Evolutionary conservation across 2,797 vertebrate species (phyloP).

Genomic region (Alcedo quadribrachys): DNA sequence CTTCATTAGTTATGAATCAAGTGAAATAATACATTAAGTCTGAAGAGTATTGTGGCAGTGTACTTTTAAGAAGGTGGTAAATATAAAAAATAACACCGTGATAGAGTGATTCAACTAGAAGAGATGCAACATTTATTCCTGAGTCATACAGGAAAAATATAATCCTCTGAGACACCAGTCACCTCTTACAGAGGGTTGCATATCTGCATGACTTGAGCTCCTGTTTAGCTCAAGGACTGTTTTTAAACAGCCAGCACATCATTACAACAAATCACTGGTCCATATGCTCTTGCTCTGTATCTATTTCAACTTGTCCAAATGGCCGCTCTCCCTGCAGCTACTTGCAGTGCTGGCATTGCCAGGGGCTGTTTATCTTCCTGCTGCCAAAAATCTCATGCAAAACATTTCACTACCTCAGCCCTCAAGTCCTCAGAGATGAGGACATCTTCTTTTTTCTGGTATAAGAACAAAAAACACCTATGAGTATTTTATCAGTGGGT

Average conservation of each 20-base stretch:
- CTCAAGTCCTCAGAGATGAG: not conserved
- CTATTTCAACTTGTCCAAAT: not conserved
- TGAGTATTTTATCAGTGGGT: not conserved
- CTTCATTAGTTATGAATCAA: not conserved
- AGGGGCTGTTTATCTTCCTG: not conserved
- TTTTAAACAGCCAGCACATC: not conserved
- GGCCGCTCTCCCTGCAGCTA: not conserved
- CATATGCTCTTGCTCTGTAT: fast-evolving
- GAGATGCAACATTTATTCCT: not conserved
- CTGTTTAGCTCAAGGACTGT: not conserved
- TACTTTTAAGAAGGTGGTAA: not conserved
- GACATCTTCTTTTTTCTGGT: not conserved
- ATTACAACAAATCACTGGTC: not conserved
- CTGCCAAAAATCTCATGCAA: not conserved
- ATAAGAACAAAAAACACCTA: not conserved
- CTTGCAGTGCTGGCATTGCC: not conserved
- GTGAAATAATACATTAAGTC: not conserved
- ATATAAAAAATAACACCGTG: not conserved
- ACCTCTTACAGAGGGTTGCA: not conserved
- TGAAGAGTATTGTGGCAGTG: not conserved
- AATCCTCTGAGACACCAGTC: not conserved
- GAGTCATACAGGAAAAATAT: not conserved
- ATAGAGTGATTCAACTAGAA: not conserved
- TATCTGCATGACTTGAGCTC: not conserved
- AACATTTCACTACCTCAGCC: not conserved